Conservation (phyloP, 1,140 invertebrate species). For the Drosophila lini region DNA sequence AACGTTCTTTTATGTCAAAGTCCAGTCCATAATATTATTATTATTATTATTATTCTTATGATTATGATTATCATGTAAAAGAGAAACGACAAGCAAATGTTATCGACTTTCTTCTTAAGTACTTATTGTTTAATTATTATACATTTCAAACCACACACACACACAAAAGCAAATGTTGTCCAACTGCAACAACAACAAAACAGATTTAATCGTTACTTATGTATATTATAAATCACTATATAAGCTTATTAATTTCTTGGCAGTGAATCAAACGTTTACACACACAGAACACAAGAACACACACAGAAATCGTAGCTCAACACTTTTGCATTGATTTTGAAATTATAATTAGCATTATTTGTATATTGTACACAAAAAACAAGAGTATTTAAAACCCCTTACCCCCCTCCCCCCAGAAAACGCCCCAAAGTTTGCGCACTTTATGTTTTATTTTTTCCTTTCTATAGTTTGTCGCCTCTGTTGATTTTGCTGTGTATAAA, state of each 20-base stretch:
- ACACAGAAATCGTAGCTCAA: conserved; percentile 41
- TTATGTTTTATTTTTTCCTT: conserved; percentile 25
- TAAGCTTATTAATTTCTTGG: conserved; percentile 71
- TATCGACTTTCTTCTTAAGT: conserved; percentile 80
- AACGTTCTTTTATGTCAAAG: conserved; percentile 63
- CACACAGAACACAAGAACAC: conserved; percentile 29
- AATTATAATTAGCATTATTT: conserved; percentile 61
- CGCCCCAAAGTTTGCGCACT: conserved; percentile 41
- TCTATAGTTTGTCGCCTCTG: conserved; percentile 26
- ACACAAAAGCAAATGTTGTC: conserved; percentile 24
- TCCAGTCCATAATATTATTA: conserved; percentile 69
- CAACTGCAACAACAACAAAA: conserved; percentile 37
- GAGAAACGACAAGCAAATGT: conserved; percentile 63
- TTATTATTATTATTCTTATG: conserved; percentile 51
- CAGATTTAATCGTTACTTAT: conserved; percentile 78
- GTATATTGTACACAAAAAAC: conserved; percentile 45
- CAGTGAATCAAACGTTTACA: conserved; percentile 64
- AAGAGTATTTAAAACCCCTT: conserved; percentile 44
- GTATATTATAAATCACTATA: conserved; percentile 77
- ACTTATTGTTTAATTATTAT: conserved; percentile 81
- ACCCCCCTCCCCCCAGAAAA: conserved; percentile 10
- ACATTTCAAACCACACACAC: conserved; percentile 52
- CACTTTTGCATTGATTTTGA: conserved; percentile 52
- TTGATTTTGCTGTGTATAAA: conserved; percentile 46
- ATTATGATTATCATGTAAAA: conserved; percentile 53